Evolutionary conservation across 1,140 invertebrate species (phyloP), one percentile per base, ranked within the genome.

Genomic region (Drosophila virilis): DNA sequence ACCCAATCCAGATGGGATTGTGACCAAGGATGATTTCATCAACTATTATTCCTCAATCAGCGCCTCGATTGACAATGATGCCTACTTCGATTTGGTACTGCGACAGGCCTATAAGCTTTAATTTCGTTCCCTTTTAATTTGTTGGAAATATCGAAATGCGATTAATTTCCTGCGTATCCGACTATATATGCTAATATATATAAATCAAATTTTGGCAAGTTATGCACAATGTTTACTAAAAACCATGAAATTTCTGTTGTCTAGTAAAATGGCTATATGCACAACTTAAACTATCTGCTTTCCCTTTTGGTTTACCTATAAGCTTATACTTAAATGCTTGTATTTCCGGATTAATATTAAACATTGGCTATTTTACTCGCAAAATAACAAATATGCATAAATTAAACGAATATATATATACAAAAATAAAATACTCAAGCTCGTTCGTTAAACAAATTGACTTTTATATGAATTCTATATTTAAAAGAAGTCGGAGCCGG

Each of bases 11-110:
- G 97, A 98, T 93, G 97, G 97, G 77, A 95, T 94, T 88, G 96
- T 98, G 0, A 98, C 97, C 0, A 93, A 95, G 71, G 97, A 99
- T 77, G 98, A 99, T 93, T 99, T 99, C 78, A 93, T 97, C 82
- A 97, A 98, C 92, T 99, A 99, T 92, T 99, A 99, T 92, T 94
- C 96, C 46, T 97, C 95, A 0, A 96, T 99, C 46, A 98, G 97
- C 91, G 96, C 97, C 8, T 98, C 97, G 1, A 97, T 99, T 50
- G 98, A 99, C 91, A 96, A 97, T 66, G 98, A 99, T 90, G 96
- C 95, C 13, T 99, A 98, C 86, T 99, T 99, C 84, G 98, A 99
- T 93, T 93, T 99, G 37, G 97, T 99, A 95, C 98, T 99, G 94
- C 94, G 98, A 62, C 96, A 97, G 82, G 95, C 96, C 9, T 99